A percentile compares a stretch with the other conserved stretches of the same genome.
Conservation (phyloP, 2,888 invertebrate species). For the Pocota personata region DNA sequence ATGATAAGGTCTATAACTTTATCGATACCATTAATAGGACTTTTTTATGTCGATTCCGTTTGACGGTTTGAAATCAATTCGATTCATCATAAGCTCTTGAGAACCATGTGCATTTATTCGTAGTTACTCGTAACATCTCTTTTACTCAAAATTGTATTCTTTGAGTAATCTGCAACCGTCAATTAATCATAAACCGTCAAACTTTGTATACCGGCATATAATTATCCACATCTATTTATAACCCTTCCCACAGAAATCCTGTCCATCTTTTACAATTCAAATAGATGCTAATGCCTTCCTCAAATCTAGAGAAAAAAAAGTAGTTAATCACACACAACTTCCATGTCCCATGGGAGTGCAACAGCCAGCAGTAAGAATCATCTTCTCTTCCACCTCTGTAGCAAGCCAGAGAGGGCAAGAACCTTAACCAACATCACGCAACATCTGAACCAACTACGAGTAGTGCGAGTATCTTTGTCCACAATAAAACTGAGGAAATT, state of each 20-base stretch:
- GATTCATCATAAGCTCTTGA: too few species aligned
- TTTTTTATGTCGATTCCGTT: too few species aligned
- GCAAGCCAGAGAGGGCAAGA: slow-evolving; percentile 52
- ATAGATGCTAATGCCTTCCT: slow-evolving; percentile 64
- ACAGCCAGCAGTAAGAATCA: neutral
- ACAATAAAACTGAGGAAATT: slow-evolving; percentile 37
- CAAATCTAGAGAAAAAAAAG: slow-evolving; percentile 42
- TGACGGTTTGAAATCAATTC: too few species aligned
- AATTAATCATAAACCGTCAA: slow-evolving; percentile 50
- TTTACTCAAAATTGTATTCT: neutral
- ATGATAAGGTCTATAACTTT: too few species aligned
- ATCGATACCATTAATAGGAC: too few species aligned
- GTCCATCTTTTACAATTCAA: slow-evolving; percentile 48
- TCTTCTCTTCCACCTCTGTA: neutral
- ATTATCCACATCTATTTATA: slow-evolving; percentile 22
- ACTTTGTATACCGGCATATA: too few species aligned
- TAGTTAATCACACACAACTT: slow-evolving; percentile 53
- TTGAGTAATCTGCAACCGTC: neutral
- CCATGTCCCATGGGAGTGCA: slow-evolving; percentile 33
- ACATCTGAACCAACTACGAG: slow-evolving; percentile 40
- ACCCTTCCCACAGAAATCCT: slow-evolving; percentile 16
- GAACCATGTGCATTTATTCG: neutral
- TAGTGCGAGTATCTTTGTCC: slow-evolving; percentile 27
- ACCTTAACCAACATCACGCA: slow-evolving; percentile 68
- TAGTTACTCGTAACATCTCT: neutral